Base-by-base conservation (phyloP, 2,797 vertebrate genomes). In the Margarornis squamiger region DNA sequence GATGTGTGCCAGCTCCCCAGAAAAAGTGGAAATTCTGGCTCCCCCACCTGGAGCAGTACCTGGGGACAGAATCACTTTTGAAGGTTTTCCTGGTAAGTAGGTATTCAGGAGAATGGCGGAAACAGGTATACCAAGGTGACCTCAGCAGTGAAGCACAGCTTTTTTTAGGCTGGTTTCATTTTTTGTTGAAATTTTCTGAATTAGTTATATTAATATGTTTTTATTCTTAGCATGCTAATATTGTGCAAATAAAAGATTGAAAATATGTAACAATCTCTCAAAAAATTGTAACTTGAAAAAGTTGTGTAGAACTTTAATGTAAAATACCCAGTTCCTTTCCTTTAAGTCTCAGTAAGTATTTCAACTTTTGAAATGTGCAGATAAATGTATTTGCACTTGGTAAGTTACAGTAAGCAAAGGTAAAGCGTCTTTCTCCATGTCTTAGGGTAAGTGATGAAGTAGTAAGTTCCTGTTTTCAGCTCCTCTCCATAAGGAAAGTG, bases 1-100 rank as follows among this genome's bases (percentile, higher is more conserved):
- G 86, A 99, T 99, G 99, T 99, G 99, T 95, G 99, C 99, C 93
- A 99, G 99, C 96, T 99, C 99, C 29, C 98, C 98, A 32, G 99
- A 99, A 89, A 99, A 99, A 85, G 98, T 99, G 51, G 99, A 99
- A 97, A 99, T 99, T 96, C 96, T 99, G 65, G 98, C 99, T 95
- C 99, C 99, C 80, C 99, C 99, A 10, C 86, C 93, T 2, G 99
- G 98, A 45, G 98, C 98, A 7, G 96, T 97, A 79, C 99, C 99
- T 78, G 99, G 99, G n/a, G 99, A 99, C 68, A 98, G 98, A 97
- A 96, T 99, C 90, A 98, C 98, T 89, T 99, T 99, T 97, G 98
- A 99, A 96, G 98, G 97, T 83, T 99, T 99, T 95, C 97, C 98
- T 98, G 99, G 99, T 99, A 98, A 97, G 97, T 87, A 70, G 77